A percentile compares a stretch with the other conserved stretches of the same genome.
These are phyloP conservation scores for Chondrilla cf. caribensis DNA, from an alignment of 37 sponge, comb jelly and placozoan species.

Conservation along the genomic window DNA sequence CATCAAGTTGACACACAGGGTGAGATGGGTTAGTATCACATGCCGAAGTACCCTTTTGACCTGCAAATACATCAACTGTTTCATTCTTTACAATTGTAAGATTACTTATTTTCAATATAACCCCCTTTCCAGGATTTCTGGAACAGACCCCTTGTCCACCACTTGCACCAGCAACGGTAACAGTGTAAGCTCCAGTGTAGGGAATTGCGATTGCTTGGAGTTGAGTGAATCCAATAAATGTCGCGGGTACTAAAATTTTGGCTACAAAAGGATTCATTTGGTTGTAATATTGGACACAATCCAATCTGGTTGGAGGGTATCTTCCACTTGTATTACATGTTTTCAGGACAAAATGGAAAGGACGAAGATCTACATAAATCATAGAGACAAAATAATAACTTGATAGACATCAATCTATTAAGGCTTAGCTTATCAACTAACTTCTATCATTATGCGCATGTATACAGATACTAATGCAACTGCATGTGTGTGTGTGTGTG, in stretches of 20 bases:
- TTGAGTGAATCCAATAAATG: background rate
- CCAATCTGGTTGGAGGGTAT: background rate
- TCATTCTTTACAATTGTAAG: background rate
- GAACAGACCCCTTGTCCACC: constrained; percentile 52
- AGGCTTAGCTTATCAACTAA: no score
- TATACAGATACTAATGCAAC: no score
- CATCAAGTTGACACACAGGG: constrained; percentile 14
- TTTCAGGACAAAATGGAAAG: background rate
- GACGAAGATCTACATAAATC: background rate
- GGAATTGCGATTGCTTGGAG: constrained; percentile 2
- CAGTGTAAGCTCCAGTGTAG: constrained; percentile 42
- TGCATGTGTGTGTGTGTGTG: no score
- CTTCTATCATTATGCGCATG: no score
- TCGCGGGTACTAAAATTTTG: background rate
- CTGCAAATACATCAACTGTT: constrained; percentile 24
- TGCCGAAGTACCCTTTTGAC: constrained; percentile 46
- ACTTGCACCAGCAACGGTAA: constrained; percentile 61
- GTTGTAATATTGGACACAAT: background rate
- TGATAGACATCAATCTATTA: no score
- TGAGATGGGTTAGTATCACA: constrained; percentile 33
- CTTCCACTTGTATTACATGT: background rate
- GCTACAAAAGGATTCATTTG: no score
- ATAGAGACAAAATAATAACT: no score
- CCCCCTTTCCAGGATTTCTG: constrained; percentile 12
- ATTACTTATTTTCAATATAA: background rate